These are phyloP conservation scores for Ophioderma brevispina DNA, from an alignment of 35 echinoderm and acorn worm species.

Conservation along the genomic window DNA sequence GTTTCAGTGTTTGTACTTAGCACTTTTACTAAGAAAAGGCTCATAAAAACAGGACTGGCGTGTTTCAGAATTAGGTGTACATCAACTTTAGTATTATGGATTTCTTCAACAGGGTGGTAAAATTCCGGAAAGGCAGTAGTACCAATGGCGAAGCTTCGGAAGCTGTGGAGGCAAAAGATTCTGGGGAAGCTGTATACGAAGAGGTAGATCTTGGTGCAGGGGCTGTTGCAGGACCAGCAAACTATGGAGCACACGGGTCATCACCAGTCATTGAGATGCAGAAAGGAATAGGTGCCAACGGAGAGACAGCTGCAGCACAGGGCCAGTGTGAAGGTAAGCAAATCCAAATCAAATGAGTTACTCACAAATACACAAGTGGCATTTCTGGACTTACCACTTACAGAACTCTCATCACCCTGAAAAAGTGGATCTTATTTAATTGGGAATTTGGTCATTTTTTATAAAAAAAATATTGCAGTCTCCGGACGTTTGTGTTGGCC, in stretches of 20 bases:
- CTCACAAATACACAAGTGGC: too few relatives aligned
- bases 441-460: too few relatives aligned
- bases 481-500: too few relatives aligned
- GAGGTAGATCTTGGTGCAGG: conserved; percentile 24
- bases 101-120: conserved; percentile 31
- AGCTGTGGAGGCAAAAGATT: background rate
- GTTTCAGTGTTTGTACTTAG: too few relatives aligned
- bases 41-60: too few relatives aligned
- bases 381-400: too few relatives aligned
- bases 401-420: too few relatives aligned
- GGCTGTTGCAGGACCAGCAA: background rate
- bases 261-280: background rate
- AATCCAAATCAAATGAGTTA: background rate
- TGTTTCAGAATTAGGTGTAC: too few relatives aligned
- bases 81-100: background rate
- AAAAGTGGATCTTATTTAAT: too few relatives aligned
- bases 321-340: conserved; percentile 29
- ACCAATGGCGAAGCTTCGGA: background rate
- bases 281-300: background rate
- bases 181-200: background rate
- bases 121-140: conserved; percentile 13
- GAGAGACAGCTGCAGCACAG: background rate
- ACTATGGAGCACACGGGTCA: background rate
- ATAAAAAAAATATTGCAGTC: too few relatives aligned
- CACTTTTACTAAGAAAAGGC: too few relatives aligned